These are phyloP conservation scores for Seriola quinqueradiata DNA, from an alignment of 2,113 vertebrate species.

Conservation along the genomic window DNA sequence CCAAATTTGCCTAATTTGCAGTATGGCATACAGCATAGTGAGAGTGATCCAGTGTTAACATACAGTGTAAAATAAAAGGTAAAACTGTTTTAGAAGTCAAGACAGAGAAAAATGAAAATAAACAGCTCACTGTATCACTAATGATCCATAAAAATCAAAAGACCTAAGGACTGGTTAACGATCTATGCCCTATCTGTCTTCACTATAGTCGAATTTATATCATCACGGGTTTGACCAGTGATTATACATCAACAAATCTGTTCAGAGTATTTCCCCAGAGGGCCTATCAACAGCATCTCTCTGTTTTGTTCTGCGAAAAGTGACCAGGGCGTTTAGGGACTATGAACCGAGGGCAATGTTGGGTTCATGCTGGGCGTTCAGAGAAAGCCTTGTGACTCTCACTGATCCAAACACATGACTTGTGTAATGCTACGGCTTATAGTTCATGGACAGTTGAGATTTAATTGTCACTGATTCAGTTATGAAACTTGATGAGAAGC, in stretches of 20 bases:
- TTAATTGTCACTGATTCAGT: background rate
- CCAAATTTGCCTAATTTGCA: no score
- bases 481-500: background rate
- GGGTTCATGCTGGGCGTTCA: background rate
- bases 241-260: conserved; percentile 12
- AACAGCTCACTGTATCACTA: background rate
- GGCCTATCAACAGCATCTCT: conserved; percentile 16
- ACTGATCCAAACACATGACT: conserved; percentile 51
- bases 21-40: no score
- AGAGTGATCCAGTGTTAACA: background rate
- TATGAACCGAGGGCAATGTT: conserved; percentile 17
- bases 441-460: conserved; percentile 5
- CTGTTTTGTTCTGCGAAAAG: conserved; percentile 24
- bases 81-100: background rate
- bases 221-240: conserved; percentile 15
- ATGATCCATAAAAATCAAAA: background rate
- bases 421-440: background rate
- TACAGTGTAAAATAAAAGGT: background rate
- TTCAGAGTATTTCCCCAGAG: conserved; percentile 7
- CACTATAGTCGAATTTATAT: background rate
- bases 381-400: conserved; percentile 45
- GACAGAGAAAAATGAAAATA: background rate
- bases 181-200: background rate
- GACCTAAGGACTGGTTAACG: background rate
- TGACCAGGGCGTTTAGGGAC: conserved; percentile 3